phyloP scores from a whole-genome alignment of 2,113 vertebrate species.

The Lamprotornis superbus region DNA sequence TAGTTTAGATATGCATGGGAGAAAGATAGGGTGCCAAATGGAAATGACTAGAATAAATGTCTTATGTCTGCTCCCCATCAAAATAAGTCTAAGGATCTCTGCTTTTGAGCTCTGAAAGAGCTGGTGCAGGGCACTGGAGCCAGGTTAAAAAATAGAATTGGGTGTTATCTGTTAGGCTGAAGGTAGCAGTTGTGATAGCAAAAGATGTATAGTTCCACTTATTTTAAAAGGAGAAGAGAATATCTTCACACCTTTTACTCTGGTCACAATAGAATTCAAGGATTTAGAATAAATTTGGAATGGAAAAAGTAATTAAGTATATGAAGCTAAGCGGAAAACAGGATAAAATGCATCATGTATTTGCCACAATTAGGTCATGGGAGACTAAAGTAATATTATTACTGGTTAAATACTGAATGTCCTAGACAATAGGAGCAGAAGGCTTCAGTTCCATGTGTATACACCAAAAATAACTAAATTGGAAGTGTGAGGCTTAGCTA shows the following conservation, averaged over 20 bases:
- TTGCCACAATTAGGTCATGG: constrained; percentile 24
- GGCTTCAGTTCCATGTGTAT: not conserved
- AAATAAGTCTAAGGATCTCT: not conserved
- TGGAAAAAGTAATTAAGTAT: not conserved
- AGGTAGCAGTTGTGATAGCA: not conserved
- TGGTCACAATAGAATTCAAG: not conserved
- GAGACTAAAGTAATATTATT: not conserved
- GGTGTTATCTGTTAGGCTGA: not conserved
- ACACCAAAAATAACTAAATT: not conserved
- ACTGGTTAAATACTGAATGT: not conserved
- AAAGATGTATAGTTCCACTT: not conserved
- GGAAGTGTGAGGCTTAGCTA: not conserved
- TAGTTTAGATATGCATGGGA: not conserved
- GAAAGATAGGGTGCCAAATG: not conserved
- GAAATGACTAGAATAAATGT: not conserved
- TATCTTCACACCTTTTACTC: not conserved
- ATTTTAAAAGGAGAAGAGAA: not conserved
- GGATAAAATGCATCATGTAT: constrained; percentile 20
- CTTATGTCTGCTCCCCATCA: not conserved
- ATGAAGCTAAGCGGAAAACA: constrained; percentile 24
- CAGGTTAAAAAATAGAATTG: not conserved
- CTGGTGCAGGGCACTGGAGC: not conserved
- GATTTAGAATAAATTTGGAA: constrained; percentile 1
- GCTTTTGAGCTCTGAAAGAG: not conserved
- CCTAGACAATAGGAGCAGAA: not conserved